A percentile compares a stretch with the other conserved stretches of the same genome.
Conservation (phyloP, 2,888 invertebrate species). For the Ypsolopha sequella region DNA sequence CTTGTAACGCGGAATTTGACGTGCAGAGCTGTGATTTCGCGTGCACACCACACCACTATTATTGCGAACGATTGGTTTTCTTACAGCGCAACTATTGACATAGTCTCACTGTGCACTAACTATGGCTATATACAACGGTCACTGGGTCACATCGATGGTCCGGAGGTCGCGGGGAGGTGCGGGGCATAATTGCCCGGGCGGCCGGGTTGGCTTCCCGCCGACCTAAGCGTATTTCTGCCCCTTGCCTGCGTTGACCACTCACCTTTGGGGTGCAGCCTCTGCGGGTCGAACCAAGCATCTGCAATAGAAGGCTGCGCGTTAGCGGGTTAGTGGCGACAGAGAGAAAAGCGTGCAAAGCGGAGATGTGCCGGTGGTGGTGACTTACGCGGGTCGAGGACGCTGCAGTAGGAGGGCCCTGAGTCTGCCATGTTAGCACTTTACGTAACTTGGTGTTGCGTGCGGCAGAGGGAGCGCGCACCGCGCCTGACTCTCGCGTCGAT, state of each 20-base stretch:
- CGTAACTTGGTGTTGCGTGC: conserved; percentile 43
- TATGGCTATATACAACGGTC: conserved; percentile 14
- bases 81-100: not conserved
- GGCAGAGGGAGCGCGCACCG: conserved; percentile 61
- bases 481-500: conserved; percentile 71
- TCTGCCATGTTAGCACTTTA: conserved; percentile 61
- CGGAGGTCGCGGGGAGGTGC: conserved; percentile 12
- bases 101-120: conserved; percentile 4
- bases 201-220: conserved; percentile 30
- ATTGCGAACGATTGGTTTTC: not conserved
- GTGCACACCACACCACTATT: not conserved
- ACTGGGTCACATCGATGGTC: conserved; percentile 18
- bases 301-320: conserved; percentile 75
- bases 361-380: conserved; percentile 24
- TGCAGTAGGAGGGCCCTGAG: conserved; percentile 61
- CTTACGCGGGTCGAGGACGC: conserved; percentile 63
- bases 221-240: conserved; percentile 39
- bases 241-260: conserved; percentile 51
- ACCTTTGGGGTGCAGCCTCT: conserved; percentile 93
- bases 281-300: conserved; percentile 96
- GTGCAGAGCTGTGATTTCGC: not conserved
- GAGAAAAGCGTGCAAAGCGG: conserved; percentile 41
- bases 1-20: not conserved
- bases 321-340: conserved; percentile 69
- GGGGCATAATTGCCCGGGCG: conserved; percentile 19